A percentile compares a stretch with the other conserved stretches of the same genome.
phyloP scores from a whole-genome alignment of 1,140 invertebrate genomes.

The Anastrepha obliqua region DNA sequence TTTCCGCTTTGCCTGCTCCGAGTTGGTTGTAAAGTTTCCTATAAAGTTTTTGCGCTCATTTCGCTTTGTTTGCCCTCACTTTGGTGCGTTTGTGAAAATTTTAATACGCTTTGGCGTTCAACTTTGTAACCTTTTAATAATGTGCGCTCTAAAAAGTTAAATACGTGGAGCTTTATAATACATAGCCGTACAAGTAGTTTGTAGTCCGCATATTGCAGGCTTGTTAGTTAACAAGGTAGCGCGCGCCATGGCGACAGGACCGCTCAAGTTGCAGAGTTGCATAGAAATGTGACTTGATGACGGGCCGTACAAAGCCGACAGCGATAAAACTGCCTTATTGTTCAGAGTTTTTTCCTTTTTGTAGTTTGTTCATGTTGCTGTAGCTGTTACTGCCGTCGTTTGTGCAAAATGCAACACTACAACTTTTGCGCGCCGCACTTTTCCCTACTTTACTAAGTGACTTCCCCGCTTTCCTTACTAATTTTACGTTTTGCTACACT shows the following conservation, averaged over 20 bases:
- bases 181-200: background rate
- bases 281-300: slow-evolving; percentile 34
- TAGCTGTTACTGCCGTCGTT: background rate
- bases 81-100: slow-evolving; percentile 34
- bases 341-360: background rate
- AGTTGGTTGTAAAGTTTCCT: background rate
- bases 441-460: slow-evolving; percentile 20
- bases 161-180: slow-evolving; percentile 34
- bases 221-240: slow-evolving; percentile 46
- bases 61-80: slow-evolving; percentile 14
- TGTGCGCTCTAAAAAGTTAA: slow-evolving; percentile 43
- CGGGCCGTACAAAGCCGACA: slow-evolving; percentile 33
- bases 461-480: background rate
- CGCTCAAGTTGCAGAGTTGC: background rate
- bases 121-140: slow-evolving; percentile 53
- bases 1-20: background rate
- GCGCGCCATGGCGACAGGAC: background rate
- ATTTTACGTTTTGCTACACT: slow-evolving; percentile 1
- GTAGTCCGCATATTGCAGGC: slow-evolving; percentile 13
- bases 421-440: background rate
- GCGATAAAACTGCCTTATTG: slow-evolving; percentile 33
- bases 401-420: slow-evolving; percentile 33
- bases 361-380: background rate
- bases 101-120: slow-evolving; percentile 46
- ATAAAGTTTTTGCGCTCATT: background rate